Percentiles rank a stretch among this genome's conserved stretches.
phyloP scores from a whole-genome alignment of 1,140 invertebrate genomes.

The Oryzaephilus surinamensis region DNA sequence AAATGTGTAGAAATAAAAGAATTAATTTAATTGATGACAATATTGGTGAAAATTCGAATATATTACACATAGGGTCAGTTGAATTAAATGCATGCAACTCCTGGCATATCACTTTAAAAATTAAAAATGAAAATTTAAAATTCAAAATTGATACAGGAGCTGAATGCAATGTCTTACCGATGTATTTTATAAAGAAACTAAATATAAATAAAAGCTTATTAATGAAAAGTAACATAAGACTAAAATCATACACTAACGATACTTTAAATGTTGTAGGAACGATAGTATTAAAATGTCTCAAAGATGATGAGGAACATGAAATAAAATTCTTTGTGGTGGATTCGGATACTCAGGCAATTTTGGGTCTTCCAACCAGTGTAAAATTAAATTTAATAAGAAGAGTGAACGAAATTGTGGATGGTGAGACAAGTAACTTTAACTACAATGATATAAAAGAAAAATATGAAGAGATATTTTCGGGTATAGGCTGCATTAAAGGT shows the following conservation, averaged over 20 bases:
- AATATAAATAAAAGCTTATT: neutral
- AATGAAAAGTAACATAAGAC: neutral
- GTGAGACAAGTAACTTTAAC: conserved; percentile 1
- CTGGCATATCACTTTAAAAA: neutral
- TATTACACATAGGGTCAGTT: too few species aligned
- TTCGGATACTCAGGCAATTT: conserved; percentile 1
- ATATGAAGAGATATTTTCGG: conserved; percentile 1
- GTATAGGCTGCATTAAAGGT: conserved; percentile 1
- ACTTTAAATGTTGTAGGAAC: conserved; percentile 3
- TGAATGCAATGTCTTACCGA: neutral
- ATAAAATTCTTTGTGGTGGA: conserved; percentile 11
- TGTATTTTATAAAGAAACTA: neutral
- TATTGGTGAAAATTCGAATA: too few species aligned
- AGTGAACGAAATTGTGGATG: too few species aligned
- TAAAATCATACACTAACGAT: conserved; percentile 7
- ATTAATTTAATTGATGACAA: neutral
- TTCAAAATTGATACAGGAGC: conserved; percentile 1
- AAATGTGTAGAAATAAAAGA: conserved; percentile 2
- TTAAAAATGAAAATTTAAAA: neutral
- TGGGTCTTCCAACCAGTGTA: conserved; percentile 3
- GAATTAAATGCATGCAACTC: neutral
- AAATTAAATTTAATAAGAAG: conserved; percentile 9
- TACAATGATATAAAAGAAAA: conserved; percentile 4
- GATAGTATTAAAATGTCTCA: conserved; percentile 2
- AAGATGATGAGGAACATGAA: conserved; percentile 6